A percentile compares a stretch with the other conserved stretches of the same genome.
Conservation (phyloP, 2,113 vertebrate genomes). For the Mola mola region DNA sequence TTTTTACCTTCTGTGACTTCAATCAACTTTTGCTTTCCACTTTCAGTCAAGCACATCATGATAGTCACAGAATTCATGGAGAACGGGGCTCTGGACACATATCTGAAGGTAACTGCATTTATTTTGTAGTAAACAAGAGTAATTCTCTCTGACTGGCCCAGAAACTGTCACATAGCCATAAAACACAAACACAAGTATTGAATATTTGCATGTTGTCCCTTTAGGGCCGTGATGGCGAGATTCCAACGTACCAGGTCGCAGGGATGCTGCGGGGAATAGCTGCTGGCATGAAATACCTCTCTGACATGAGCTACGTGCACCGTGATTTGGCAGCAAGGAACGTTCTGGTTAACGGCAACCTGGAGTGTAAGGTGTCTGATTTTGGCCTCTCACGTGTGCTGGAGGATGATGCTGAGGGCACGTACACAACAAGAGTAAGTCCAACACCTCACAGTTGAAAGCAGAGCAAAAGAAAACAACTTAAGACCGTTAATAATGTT, state of each 20-base stretch:
- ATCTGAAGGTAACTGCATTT: conserved; percentile 86
- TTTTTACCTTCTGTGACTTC: conserved; percentile 40
- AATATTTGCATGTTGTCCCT: neutral
- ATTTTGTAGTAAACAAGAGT: neutral
- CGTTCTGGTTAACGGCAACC: conserved; percentile 91
- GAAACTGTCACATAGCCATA: too few relatives aligned
- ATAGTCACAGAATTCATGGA: conserved; percentile 98
- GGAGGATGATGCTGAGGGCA: conserved; percentile 94
- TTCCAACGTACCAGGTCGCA: conserved; percentile 88
- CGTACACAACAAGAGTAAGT: conserved; percentile 96
- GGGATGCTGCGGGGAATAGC: conserved; percentile 94
- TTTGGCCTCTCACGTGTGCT: conserved; percentile 93
- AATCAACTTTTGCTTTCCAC: conserved; percentile 9
- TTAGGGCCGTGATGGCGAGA: conserved; percentile 91
- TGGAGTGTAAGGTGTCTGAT: conserved; percentile 97
- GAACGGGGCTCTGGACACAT: conserved; percentile 94
- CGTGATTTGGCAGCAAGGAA: conserved; percentile 95
- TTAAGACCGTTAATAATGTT: conserved; percentile 12
- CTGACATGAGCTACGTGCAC: conserved; percentile 96
- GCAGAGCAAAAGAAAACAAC: neutral
- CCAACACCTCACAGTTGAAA: conserved; percentile 3
- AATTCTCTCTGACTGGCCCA: too few relatives aligned
- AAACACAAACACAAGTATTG: neutral
- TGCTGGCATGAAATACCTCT: conserved; percentile 95
- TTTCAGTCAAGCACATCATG: conserved; percentile 94